A percentile compares a stretch with the other conserved stretches of the same genome.
phyloP scores from a whole-genome alignment of 2,113 vertebrate genomes.

The Macheiramphus alcinus region DNA sequence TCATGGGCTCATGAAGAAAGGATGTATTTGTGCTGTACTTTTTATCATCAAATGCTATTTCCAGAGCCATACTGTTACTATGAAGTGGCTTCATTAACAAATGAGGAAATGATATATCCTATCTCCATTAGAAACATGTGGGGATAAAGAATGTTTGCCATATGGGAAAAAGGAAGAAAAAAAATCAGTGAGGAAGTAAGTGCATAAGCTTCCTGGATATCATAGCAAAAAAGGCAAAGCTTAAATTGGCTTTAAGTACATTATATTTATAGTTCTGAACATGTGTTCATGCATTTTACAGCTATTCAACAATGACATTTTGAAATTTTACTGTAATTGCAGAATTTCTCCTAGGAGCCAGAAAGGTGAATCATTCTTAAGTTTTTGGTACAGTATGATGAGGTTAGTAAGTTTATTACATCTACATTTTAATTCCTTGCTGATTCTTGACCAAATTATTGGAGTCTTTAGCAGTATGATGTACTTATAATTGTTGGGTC shows the following conservation, averaged over 20 bases:
- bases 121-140: background rate
- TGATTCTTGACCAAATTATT: slow-evolving; percentile 4
- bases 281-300: background rate
- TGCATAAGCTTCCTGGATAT: background rate
- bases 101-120: background rate
- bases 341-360: background rate
- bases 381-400: background rate
- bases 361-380: background rate
- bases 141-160: background rate
- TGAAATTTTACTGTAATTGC: background rate
- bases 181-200: background rate
- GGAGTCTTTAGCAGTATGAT: background rate
- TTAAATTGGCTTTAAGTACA: background rate
- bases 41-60: background rate
- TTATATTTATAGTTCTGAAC: slow-evolving; percentile 17
- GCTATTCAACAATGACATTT: background rate
- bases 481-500: background rate
- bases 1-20: background rate
- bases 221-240: background rate
- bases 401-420: background rate
- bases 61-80: background rate
- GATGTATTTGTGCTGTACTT: background rate
- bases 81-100: background rate
- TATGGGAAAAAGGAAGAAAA: background rate
- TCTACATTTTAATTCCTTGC: background rate